These are phyloP conservation scores for Nyctibius grandis DNA, from an alignment of 2,797 vertebrate genomes.

Conservation along the genomic window DNA sequence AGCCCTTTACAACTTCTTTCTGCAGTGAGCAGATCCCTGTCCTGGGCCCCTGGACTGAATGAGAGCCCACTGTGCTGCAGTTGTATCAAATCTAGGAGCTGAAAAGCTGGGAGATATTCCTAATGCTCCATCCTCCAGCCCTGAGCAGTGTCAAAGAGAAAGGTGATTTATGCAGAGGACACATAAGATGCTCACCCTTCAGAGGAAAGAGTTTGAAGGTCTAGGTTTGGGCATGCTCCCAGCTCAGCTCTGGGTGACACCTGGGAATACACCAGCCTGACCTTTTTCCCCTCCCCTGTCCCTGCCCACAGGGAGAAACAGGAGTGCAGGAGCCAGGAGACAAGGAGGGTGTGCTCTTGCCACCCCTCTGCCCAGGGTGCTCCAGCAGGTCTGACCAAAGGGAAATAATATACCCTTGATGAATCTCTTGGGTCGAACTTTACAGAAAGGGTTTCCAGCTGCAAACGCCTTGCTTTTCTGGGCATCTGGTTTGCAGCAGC, in stretches of 20 bases:
- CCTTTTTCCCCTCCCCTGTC: neutral
- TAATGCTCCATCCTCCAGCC: neutral
- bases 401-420: neutral
- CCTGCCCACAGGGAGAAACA: neutral
- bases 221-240: neutral
- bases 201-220: neutral
- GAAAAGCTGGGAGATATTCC: neutral
- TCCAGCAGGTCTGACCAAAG: neutral
- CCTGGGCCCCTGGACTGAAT: neutral
- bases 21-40: neutral
- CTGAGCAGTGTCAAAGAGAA: neutral
- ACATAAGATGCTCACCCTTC: neutral
- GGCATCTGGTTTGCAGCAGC: neutral
- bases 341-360: neutral
- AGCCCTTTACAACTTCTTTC: neutral
- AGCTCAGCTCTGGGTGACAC: neutral
- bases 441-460: neutral
- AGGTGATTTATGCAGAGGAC: neutral
- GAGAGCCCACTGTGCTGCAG: fast-evolving
- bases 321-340: neutral
- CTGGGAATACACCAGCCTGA: neutral
- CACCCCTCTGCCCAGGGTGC: too few species aligned
- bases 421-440: neutral
- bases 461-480: neutral
- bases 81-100: neutral